A percentile compares a stretch with the other conserved stretches of the same genome.
phyloP scores from a whole-genome alignment of 2,797 vertebrate species.

The Coendou prehensilis region DNA sequence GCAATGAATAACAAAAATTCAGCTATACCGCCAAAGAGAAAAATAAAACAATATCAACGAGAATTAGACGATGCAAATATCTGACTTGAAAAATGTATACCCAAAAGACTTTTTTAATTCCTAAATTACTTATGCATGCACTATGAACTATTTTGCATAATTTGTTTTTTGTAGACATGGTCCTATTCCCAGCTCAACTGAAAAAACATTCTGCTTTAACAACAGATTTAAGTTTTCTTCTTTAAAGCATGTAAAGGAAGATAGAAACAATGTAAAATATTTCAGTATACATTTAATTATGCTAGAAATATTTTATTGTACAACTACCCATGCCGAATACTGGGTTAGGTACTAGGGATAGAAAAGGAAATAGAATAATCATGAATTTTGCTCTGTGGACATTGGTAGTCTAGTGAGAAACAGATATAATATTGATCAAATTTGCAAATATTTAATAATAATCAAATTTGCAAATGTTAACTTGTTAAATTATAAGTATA shows the following conservation, averaged over 20 bases:
- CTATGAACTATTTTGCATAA: constrained; percentile 28
- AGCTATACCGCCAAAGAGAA: constrained; percentile 43
- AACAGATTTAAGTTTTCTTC: constrained; percentile 48
- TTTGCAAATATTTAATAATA: constrained; percentile 14
- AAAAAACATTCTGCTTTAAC: constrained; percentile 65
- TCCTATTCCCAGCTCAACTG: background rate
- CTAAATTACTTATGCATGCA: constrained; percentile 63
- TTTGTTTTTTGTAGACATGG: constrained; percentile 53
- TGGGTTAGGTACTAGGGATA: background rate
- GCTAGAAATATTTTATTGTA: constrained; percentile 30
- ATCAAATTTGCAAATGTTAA: constrained; percentile 44
- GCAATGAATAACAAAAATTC: constrained; percentile 37
- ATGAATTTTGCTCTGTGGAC: background rate
- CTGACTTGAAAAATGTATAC: constrained; percentile 60
- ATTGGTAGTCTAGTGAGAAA: background rate
- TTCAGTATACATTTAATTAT: constrained; percentile 34
- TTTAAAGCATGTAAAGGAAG: constrained; percentile 29
- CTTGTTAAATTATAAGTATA: constrained; percentile 41
- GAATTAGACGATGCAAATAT: constrained; percentile 62
- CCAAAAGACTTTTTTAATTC: constrained; percentile 63
- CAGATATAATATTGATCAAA: background rate
- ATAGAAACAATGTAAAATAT: background rate
- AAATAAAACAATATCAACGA: constrained; percentile 41
- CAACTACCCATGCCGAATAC: background rate
- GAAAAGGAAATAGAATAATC: background rate